phyloP scores from a whole-genome alignment of 2,888 invertebrate genomes.

The Uropetala carovei region DNA sequence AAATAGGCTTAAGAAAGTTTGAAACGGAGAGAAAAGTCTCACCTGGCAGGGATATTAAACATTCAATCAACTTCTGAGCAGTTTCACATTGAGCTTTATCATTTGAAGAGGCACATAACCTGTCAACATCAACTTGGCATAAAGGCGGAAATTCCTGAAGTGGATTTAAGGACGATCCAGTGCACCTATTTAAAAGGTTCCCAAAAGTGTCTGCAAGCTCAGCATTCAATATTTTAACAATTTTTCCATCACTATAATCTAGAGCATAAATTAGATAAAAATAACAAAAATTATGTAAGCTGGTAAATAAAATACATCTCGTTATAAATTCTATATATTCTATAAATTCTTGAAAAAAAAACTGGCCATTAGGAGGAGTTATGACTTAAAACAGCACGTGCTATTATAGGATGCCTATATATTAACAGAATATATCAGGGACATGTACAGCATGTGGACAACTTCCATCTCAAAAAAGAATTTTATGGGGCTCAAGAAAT shows the following conservation, averaged over 20 bases:
- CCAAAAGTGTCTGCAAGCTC: constrained; percentile 95
- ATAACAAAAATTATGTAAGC: too few species aligned
- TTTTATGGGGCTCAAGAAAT: too few species aligned
- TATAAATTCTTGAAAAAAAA: too few species aligned
- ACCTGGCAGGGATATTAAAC: constrained; percentile 80
- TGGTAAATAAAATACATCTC: too few species aligned
- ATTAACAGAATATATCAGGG: too few species aligned
- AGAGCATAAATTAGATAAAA: constrained; percentile 71
- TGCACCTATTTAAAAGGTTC: constrained; percentile 90
- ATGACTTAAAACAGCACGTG: too few species aligned
- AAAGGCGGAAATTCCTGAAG: constrained; percentile 82
- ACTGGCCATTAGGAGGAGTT: too few species aligned
- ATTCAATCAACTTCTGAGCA: constrained; percentile 78
- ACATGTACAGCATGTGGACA: too few species aligned
- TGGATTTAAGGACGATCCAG: constrained; percentile 88
- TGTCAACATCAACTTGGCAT: constrained; percentile 75
- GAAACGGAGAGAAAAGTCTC: constrained; percentile 69
- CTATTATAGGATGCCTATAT: too few species aligned
- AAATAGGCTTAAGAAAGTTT: too few species aligned
- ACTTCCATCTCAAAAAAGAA: too few species aligned
- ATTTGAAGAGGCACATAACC: constrained; percentile 67
- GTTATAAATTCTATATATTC: too few species aligned
- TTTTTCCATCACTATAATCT: constrained; percentile 91
- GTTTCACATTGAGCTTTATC: constrained; percentile 74
- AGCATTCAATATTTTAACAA: constrained; percentile 87